Evolutionary conservation across 2,888 invertebrate species (phyloP), one percentile per base, ranked within the genome.

Genomic region (Heliothis peltigera): DNA sequence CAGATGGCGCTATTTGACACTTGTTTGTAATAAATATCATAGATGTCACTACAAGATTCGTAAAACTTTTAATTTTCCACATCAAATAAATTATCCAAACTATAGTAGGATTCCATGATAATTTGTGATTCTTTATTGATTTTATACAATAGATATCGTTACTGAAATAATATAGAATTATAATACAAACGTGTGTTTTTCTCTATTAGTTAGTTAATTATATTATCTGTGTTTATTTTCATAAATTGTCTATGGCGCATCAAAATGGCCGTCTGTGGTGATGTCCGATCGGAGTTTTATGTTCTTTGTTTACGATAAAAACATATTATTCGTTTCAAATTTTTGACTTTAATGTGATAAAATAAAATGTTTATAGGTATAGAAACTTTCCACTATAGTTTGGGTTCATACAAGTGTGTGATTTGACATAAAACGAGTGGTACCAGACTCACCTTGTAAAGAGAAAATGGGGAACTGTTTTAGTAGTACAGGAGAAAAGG

Each of bases 401-500:
- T 89, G 86, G 82, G 87, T 90, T 86, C 83, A 80, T 89, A 85
- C 85, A 89, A 92, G 94, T 94, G 94, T 91, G 93, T 94, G 91
- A 91, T 94, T 94, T 93, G 91, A 92, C 91, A 85, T 87, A 91
- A 91, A 91, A 90, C 82, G 87, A 90, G 93, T 93, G 93, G 82
- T 87, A 92, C 87, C 89, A 92, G 91, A 87, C 91, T 94, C 93
- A 92, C 94, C 94, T 94, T 94, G 94, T 93, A 92, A 94, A 95
- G 94, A 92, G 93, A 96, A 96, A 95, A 98, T 98, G 98, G 98
- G 98, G 90, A 98, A 97, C 95, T 98, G 98, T 95, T 97, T 97
- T 93, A 97, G 97, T 93, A 96, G 96, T 88, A 96, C 97, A 87
- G 96, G 96, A 74, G 97, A 97, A 86, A 96, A 96, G 89, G 97